Base-by-base conservation (phyloP, 2,797 vertebrate species). In the Melanotaenia parkinsoni region DNA sequence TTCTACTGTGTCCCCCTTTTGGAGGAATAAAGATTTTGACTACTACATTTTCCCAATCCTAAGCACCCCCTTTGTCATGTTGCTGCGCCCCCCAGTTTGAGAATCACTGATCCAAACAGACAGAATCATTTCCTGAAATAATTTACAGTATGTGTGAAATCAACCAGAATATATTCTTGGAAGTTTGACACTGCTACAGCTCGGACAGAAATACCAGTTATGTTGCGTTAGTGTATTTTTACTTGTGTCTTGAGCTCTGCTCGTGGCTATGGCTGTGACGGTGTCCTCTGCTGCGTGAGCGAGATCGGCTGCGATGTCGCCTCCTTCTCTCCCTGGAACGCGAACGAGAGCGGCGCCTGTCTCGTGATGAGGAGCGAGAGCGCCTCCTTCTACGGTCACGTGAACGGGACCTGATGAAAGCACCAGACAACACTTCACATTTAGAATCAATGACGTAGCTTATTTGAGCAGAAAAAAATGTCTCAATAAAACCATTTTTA, bases 241-340 rank as follows among this genome's bases (percentile, higher is more conserved):
- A 97, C 96, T 97, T 97, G 94, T 97, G 96, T 93, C 95, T 97
- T 33, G 96, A 93, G 85, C 94, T 93, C 81, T 87, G 91, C 80
- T 95, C 94, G 47, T 94, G 90, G 68, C 94, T 93, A 74, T 96
- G 94, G 69, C 94, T 93, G 76, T 96, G 94, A 53, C 95, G 95
- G 85, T 96, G 96, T 43, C 96, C 95, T 71, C 95, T 91, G 86
- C 96, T 97, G 79, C 94, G 94, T 64, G 96, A 97, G 61, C 94
- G 91, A 88, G 96, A 97, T 14, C 96, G 96, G 87, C 96, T 93
- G 69, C 96, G 96, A 80, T 98, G 95, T n/a, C 95, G 88, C 53
- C 94, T 86, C 78, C 88, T 93, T 67, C 92, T 90, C 45, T 95
- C 95, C 71, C 95, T 94, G 88, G 97, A 97, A 28, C 96, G 92